Conservation (phyloP, 1,140 invertebrate genomes). For the Elymnias hypermnestra region DNA sequence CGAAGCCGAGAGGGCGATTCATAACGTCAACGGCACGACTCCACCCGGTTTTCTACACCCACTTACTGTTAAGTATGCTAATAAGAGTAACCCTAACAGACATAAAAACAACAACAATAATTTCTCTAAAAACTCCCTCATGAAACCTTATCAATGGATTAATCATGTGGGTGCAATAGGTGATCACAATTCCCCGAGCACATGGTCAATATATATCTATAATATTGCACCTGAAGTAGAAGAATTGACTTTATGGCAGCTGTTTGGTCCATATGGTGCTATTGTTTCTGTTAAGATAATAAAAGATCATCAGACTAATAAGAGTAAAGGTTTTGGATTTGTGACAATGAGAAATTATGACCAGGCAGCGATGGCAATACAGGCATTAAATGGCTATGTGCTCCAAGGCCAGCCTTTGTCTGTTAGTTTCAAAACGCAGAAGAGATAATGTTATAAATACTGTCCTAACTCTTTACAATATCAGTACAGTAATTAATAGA, state of each 20-base stretch:
- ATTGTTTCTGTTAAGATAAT: slow-evolving; percentile 99
- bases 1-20: slow-evolving; percentile 73
- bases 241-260: slow-evolving; percentile 98
- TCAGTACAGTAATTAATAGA: slow-evolving; percentile 71
- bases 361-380: slow-evolving; percentile 97
- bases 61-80: slow-evolving; percentile 76
- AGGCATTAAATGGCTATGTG: slow-evolving; percentile 97
- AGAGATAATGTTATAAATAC: slow-evolving; percentile 76
- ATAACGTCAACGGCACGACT: slow-evolving; percentile 66
- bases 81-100: slow-evolving; percentile 74
- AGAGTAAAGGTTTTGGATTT: slow-evolving; percentile 99
- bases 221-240: slow-evolving; percentile 98
- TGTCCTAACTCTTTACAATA: slow-evolving; percentile 55
- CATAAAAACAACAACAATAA: slow-evolving; percentile 71
- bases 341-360: slow-evolving; percentile 99
- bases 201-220: slow-evolving; percentile 99
- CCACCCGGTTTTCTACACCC: slow-evolving; percentile 73
- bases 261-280: slow-evolving; percentile 99
- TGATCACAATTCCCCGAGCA: slow-evolving; percentile 79
- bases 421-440: slow-evolving; percentile 98
- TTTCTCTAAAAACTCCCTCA: slow-evolving; percentile 60
- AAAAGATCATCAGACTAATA: slow-evolving; percentile 97
- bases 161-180: slow-evolving; percentile 76
- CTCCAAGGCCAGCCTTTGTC: slow-evolving; percentile 97
- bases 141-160: slow-evolving; percentile 69